These are phyloP conservation scores for Actinia equina DNA, from an alignment of 64 coral and sea anemone species.

Conservation along the genomic window DNA sequence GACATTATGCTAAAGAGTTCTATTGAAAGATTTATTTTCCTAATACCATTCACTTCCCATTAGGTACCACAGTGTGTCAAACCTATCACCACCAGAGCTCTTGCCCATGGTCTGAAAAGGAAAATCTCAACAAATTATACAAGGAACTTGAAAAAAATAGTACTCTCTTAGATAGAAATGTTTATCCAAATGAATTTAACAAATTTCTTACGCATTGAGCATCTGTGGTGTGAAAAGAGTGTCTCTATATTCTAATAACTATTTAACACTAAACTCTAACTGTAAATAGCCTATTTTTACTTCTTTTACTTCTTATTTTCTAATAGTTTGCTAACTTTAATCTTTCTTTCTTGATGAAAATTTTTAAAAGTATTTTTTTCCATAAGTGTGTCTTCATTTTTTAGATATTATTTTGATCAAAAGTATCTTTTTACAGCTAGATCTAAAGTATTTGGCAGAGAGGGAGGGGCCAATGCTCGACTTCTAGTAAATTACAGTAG, in stretches of 20 bases:
- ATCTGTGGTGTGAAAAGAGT: background rate
- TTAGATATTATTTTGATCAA: background rate
- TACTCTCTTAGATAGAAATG: slow-evolving; percentile 5
- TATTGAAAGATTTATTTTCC: too few relatives aligned
- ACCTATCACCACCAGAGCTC: slow-evolving; percentile 57
- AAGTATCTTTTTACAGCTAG: too few relatives aligned
- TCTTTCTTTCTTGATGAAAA: background rate
- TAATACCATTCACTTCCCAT: background rate
- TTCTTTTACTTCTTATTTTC: background rate
- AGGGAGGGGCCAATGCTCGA: too few relatives aligned
- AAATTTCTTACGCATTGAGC: background rate
- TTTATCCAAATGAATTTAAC: slow-evolving; percentile 15
- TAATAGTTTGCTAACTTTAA: background rate
- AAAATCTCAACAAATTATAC: background rate
- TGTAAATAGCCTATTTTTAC: background rate
- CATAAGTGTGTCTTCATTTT: background rate
- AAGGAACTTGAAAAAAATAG: background rate
- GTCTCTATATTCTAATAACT: background rate
- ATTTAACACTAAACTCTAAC: background rate
- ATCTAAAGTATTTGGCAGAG: too few relatives aligned
- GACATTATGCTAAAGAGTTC: too few relatives aligned
- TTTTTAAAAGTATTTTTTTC: background rate
- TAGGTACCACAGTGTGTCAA: slow-evolving; percentile 76
- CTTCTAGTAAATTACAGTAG: too few relatives aligned
- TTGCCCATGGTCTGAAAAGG: slow-evolving; percentile 58